Evolutionary conservation across 2,888 invertebrate genomes (phyloP).

Genomic region (Bombylius major): DNA sequence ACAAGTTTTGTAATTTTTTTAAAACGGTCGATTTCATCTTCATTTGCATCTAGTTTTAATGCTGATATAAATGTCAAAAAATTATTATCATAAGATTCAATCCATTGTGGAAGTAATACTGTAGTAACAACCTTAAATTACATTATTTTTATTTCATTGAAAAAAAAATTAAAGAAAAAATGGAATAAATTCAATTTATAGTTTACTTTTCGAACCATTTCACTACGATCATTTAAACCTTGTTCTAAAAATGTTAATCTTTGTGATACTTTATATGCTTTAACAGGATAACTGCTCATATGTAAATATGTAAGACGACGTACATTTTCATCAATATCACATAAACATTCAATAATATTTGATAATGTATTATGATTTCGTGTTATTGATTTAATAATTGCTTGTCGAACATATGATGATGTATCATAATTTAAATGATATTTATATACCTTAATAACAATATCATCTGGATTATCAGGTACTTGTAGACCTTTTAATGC

Average conservation of each 20-base stretch:
- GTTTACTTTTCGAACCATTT: conserved; percentile 35
- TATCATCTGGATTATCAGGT: conserved; percentile 59
- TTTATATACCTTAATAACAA: conserved; percentile 57
- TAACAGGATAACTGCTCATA: conserved; percentile 36
- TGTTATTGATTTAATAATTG: conserved; percentile 60
- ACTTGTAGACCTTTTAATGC: conserved; percentile 72
- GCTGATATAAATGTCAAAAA: conserved; percentile 59
- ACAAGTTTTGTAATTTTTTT: conserved; percentile 42
- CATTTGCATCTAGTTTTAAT: conserved; percentile 56
- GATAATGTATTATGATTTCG: conserved; percentile 57
- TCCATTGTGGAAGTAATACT: conserved; percentile 58
- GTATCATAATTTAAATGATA: conserved; percentile 64
- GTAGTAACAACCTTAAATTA: conserved; percentile 32
- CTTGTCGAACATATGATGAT: conserved; percentile 55
- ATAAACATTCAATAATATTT: conserved; percentile 55
- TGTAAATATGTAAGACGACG: conserved; percentile 41
- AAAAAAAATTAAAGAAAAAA: no score
- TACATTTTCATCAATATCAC: conserved; percentile 68
- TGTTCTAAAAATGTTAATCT: conserved; percentile 47
- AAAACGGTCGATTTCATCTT: conserved; percentile 48
- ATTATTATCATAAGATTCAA: conserved; percentile 56
- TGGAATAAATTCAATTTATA: background rate
- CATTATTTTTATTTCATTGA: background rate
- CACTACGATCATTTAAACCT: conserved; percentile 50
- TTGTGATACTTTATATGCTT: conserved; percentile 47